phyloP scores from a whole-genome alignment of 2,888 invertebrate species.

The Drosophila antonietae region DNA sequence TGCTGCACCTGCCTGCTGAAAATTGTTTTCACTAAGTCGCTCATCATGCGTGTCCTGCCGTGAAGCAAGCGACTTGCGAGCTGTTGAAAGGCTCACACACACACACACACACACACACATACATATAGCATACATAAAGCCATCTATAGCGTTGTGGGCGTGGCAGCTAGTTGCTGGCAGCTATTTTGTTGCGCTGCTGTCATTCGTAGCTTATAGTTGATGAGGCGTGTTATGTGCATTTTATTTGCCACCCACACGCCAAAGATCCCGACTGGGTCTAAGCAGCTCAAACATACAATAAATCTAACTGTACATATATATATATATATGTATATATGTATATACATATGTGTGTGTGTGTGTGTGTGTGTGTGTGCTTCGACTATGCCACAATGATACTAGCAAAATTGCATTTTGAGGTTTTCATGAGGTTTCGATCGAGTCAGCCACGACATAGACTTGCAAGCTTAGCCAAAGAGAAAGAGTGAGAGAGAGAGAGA shows the following conservation, averaged over 20 bases:
- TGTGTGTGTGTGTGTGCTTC: constrained; percentile 19
- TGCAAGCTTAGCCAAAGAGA: constrained; percentile 11
- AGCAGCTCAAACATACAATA: constrained; percentile 35
- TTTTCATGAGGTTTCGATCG: constrained; percentile 46
- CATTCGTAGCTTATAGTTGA: constrained; percentile 72
- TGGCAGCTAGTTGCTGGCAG: constrained; percentile 45
- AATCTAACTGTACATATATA: neutral
- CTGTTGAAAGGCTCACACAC: constrained; percentile 48
- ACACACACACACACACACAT: neutral
- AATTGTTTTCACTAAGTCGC: constrained; percentile 71
- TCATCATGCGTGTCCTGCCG: constrained; percentile 57
- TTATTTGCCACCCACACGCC: constrained; percentile 51
- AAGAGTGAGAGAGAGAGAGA: neutral
- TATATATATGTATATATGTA: neutral
- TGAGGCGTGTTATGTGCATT: constrained; percentile 77
- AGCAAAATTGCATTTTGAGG: constrained; percentile 72
- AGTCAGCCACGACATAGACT: constrained; percentile 26
- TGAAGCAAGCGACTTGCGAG: constrained; percentile 21
- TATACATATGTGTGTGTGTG: neutral
- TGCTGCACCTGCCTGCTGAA: constrained; percentile 36
- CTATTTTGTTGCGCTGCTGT: constrained; percentile 68
- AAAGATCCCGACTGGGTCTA: constrained; percentile 11
- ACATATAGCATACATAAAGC: neutral
- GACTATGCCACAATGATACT: constrained; percentile 53
- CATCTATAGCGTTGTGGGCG: constrained; percentile 21